Conservation (phyloP, 2,797 vertebrate species). For the Ptychobarbus kaznakovi region DNA sequence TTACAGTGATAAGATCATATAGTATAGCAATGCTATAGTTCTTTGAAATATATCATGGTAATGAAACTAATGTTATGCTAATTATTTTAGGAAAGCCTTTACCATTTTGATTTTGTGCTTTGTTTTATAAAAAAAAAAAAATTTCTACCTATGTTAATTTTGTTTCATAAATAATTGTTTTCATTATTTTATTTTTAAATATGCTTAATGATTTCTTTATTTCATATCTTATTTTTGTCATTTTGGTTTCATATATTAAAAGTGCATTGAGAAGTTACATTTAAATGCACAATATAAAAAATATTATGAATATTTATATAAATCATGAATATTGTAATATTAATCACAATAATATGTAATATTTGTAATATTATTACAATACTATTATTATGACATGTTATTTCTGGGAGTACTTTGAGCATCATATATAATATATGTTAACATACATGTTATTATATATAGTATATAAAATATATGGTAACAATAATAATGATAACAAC, state of each 20-base stretch:
- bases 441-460: no score
- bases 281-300: not conserved
- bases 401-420: no score
- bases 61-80: not conserved
- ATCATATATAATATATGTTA: no score
- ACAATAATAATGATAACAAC: no score
- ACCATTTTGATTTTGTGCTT: not conserved
- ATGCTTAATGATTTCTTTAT: no score
- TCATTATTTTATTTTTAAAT: not conserved
- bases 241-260: not conserved
- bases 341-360: no score
- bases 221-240: not conserved
- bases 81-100: not conserved
- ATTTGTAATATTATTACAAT: no score
- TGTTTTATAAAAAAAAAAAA: not conserved
- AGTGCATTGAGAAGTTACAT: not conserved
- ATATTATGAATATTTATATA: not conserved
- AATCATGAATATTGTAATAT: no score
- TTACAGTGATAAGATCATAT: not conserved
- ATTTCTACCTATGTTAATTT: not conserved
- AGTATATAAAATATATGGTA: no score
- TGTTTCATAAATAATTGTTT: not conserved
- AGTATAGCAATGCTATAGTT: not conserved
- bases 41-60: not conserved
- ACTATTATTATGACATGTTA: no score